Conservation (phyloP, 2,113 vertebrate genomes). For the Sphyrna mokarran region DNA sequence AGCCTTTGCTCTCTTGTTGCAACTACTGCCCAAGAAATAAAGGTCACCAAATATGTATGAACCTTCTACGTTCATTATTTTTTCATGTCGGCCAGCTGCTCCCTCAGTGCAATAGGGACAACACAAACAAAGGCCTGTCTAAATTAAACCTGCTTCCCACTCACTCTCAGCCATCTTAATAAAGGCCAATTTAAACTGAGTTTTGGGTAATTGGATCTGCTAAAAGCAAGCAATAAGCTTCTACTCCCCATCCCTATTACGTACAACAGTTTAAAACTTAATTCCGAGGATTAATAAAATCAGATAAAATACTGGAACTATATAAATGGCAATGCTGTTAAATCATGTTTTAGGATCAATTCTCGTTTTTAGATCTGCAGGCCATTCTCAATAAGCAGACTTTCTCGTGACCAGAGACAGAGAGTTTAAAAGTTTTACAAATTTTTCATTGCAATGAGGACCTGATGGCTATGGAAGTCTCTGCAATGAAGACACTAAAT, state of each 20-base stretch:
- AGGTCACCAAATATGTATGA: conserved; percentile 54
- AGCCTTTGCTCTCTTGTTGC: conserved; percentile 43
- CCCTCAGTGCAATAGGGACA: conserved; percentile 51
- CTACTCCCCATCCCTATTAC: conserved; percentile 38
- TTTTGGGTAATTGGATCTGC: conserved; percentile 40
- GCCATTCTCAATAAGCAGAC: neutral
- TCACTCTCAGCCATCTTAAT: conserved; percentile 50
- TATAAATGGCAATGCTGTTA: neutral
- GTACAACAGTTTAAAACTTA: neutral
- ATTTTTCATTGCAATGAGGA: neutral
- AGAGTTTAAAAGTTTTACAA: neutral
- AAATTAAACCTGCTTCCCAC: conserved; percentile 57
- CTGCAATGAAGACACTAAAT: neutral
- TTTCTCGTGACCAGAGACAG: neutral
- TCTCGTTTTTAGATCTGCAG: neutral
- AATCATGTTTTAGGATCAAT: neutral
- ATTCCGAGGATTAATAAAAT: neutral
- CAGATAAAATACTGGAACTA: neutral
- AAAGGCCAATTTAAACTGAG: conserved; percentile 50
- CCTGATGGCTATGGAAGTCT: neutral
- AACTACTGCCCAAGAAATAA: conserved; percentile 50
- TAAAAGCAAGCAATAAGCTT: conserved; percentile 44
- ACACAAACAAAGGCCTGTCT: conserved; percentile 49
- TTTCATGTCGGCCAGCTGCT: conserved; percentile 57
- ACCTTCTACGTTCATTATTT: conserved; percentile 58